A percentile compares a stretch with the other conserved stretches of the same genome.
phyloP scores from a whole-genome alignment of 2,113 vertebrate species.

The Macquaria ambigua region DNA sequence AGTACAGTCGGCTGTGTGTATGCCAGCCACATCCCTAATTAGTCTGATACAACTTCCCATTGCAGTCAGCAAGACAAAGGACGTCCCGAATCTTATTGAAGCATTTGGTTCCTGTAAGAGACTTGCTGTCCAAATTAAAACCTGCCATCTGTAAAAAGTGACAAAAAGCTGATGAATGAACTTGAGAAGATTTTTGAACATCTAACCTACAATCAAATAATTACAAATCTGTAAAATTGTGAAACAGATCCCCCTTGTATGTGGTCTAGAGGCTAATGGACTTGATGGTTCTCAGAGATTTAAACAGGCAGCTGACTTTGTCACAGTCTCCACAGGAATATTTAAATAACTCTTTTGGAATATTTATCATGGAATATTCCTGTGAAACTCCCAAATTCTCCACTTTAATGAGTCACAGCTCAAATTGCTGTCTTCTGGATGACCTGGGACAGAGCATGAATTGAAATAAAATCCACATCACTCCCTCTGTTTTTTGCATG shows the following conservation, averaged over 20 bases:
- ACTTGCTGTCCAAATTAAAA: slow-evolving; percentile 46
- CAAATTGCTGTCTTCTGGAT: slow-evolving; percentile 51
- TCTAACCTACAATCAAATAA: slow-evolving; percentile 6
- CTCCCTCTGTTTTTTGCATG: slow-evolving; percentile 2
- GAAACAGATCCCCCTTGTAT: not conserved
- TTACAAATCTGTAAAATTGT: slow-evolving; percentile 8
- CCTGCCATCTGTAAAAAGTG: slow-evolving; percentile 40
- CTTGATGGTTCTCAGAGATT: not conserved
- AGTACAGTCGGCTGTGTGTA: slow-evolving; percentile 53
- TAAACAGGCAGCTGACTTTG: slow-evolving; percentile 1
- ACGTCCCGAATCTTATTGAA: slow-evolving; percentile 35
- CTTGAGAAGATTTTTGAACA: slow-evolving; percentile 13
- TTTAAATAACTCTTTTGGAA: slow-evolving; percentile 26
- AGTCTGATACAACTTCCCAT: slow-evolving; percentile 72
- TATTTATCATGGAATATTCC: slow-evolving; percentile 41
- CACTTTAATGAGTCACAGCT: slow-evolving; percentile 52
- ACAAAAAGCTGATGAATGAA: slow-evolving; percentile 40
- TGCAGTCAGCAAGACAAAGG: slow-evolving; percentile 74
- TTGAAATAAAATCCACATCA: slow-evolving; percentile 53
- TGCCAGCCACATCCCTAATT: slow-evolving; percentile 76
- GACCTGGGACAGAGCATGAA: slow-evolving; percentile 40
- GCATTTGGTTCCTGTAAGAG: slow-evolving; percentile 43
- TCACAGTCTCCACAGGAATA: slow-evolving; percentile 25
- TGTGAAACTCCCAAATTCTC: slow-evolving; percentile 32
- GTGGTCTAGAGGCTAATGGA: slow-evolving; percentile 11